Conservation (phyloP, 1,140 invertebrate species). For the Sycobia sp. region DNA sequence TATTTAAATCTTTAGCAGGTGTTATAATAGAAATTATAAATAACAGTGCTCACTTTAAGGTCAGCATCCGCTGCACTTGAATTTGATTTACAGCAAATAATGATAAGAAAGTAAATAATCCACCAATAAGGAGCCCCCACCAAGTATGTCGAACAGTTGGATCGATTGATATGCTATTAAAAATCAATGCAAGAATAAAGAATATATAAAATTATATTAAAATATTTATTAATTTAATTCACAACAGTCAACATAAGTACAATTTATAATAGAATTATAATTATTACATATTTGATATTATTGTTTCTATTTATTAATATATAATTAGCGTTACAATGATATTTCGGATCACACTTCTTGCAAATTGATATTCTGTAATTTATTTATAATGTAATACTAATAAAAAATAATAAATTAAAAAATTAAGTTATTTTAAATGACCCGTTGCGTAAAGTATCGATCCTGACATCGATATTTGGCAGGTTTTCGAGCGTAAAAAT, state of each 20-base stretch:
- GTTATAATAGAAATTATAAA: neutral
- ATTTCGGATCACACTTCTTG: too few relatives aligned
- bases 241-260: too few relatives aligned
- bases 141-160: conserved; percentile 76
- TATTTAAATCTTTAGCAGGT: neutral
- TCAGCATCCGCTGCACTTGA: conserved; percentile 85
- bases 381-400: too few relatives aligned
- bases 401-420: too few relatives aligned
- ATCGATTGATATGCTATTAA: conserved; percentile 67
- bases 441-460: too few relatives aligned
- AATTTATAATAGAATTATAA: neutral
- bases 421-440: too few relatives aligned
- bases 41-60: conserved; percentile 65
- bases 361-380: too few relatives aligned
- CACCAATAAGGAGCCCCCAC: conserved; percentile 77
- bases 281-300: neutral
- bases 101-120: conserved; percentile 75
- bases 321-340: too few relatives aligned
- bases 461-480: too few relatives aligned
- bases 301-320: neutral
- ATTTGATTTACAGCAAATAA: conserved; percentile 84
- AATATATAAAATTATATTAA: conserved; percentile 3
- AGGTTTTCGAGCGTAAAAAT: too few relatives aligned
- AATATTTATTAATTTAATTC: conserved; percentile 3
- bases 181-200: conserved; percentile 24